Conservation (phyloP, 2,113 vertebrate genomes). For the Hemiprocne comata region DNA sequence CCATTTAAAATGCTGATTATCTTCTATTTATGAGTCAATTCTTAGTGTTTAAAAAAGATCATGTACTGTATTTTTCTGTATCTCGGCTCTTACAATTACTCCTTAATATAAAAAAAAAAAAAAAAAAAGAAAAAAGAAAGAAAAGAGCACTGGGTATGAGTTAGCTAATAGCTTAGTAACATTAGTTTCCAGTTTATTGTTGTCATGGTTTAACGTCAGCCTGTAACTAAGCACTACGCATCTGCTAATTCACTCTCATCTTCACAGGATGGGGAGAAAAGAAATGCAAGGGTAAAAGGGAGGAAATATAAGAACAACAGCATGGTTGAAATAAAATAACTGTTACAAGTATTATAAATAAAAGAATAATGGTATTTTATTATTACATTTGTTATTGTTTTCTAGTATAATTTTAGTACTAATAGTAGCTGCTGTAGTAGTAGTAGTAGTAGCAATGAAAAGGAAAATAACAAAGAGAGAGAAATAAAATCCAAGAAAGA, state of each 20-base stretch:
- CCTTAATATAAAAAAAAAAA: neutral
- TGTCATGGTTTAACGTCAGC: neutral
- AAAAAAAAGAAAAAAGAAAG: neutral
- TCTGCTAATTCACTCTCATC: fast-evolving
- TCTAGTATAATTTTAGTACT: too few relatives aligned
- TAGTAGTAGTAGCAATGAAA: too few relatives aligned
- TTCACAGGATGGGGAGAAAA: neutral
- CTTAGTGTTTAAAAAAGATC: neutral
- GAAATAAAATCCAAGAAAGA: neutral
- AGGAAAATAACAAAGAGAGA: neutral
- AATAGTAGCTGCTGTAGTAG: too few relatives aligned
- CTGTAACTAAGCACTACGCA: neutral
- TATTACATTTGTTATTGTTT: too few relatives aligned
- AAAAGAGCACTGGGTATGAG: neutral
- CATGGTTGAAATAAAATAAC: neutral
- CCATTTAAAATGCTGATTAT: neutral
- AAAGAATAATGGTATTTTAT: too few relatives aligned
- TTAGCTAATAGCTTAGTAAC: neutral
- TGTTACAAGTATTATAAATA: too few relatives aligned
- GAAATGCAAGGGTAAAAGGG: neutral
- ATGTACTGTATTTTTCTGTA: neutral
- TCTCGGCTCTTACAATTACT: neutral
- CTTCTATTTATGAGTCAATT: neutral
- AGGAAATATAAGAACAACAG: neutral
- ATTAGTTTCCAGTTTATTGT: neutral